Percentiles rank a stretch among this genome's conserved stretches.
These are phyloP conservation scores for Barbus barbus DNA, from an alignment of 2,113 vertebrate genomes.

Conservation along the genomic window DNA sequence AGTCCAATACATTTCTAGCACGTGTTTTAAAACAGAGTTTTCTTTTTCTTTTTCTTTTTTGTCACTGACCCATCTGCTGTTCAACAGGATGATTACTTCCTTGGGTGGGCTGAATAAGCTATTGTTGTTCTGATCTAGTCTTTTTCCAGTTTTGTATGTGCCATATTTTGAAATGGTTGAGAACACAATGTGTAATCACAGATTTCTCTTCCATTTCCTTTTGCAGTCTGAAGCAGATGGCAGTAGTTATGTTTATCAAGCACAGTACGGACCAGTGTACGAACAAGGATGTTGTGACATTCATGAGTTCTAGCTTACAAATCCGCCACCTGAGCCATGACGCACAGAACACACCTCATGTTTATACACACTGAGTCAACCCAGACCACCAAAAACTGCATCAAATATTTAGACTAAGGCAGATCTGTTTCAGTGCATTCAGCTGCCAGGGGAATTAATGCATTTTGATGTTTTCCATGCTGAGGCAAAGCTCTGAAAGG, in stretches of 20 bases:
- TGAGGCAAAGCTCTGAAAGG: not conserved
- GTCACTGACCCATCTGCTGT: constrained; percentile 5
- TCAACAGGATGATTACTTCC: not conserved
- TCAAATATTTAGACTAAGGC: constrained; percentile 48
- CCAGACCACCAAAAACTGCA: constrained; percentile 15
- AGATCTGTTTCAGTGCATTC: constrained; percentile 24
- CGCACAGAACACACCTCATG: constrained; percentile 13
- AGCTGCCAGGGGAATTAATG: constrained; percentile 21
- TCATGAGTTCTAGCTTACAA: constrained; percentile 72
- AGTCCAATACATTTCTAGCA: not conserved
- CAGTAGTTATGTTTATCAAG: constrained; percentile 82
- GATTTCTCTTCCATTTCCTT: constrained; percentile 36
- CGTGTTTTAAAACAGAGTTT: not conserved
- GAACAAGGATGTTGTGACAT: constrained; percentile 74
- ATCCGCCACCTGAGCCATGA: constrained; percentile 61
- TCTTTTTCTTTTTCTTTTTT: not conserved
- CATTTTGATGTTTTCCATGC: constrained; percentile 23
- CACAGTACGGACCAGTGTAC: constrained; percentile 70
- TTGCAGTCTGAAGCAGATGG: constrained; percentile 77
- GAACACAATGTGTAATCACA: constrained; percentile 36
- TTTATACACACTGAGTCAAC: constrained; percentile 35
- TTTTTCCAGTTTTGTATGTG: not conserved
- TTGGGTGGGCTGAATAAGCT: constrained; percentile 14
- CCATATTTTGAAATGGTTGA: constrained; percentile 62
- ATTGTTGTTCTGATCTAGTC: constrained; percentile 10